These are phyloP conservation scores for Pungitius pungitius DNA, from an alignment of 2,113 vertebrate species.

Conservation along the genomic window DNA sequence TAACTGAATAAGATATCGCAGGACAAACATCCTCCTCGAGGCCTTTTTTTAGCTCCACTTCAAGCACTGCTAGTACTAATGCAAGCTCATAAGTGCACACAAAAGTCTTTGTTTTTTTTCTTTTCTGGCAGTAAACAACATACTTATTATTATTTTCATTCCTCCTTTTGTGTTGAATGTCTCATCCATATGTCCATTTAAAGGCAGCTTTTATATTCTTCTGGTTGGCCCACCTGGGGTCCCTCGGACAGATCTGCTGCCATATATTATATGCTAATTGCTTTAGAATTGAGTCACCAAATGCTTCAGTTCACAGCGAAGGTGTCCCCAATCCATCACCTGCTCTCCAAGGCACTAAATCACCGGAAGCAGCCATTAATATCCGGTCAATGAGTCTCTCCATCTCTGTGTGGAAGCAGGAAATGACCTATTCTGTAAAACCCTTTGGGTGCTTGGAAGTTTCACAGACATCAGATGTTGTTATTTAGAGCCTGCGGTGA, in stretches of 20 bases:
- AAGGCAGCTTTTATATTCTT: constrained; percentile 21
- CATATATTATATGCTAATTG: constrained; percentile 46
- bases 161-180: constrained; percentile 24
- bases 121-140: too few relatives aligned
- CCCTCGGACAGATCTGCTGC: constrained; percentile 17
- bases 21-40: not conserved
- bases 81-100: not conserved
- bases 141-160: not conserved
- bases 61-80: not conserved
- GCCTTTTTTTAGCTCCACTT: not conserved
- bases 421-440: constrained; percentile 48
- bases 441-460: constrained; percentile 20
- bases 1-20: not conserved
- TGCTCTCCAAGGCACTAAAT: constrained; percentile 45
- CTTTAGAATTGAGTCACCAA: constrained; percentile 48
- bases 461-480: constrained; percentile 20
- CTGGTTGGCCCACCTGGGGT: constrained; percentile 33
- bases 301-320: constrained; percentile 56
- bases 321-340: constrained; percentile 66
- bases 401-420: constrained; percentile 29
- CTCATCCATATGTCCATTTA: constrained; percentile 29
- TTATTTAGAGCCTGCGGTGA: constrained; percentile 25
- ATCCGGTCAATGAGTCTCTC: constrained; percentile 57
- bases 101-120: too few relatives aligned
- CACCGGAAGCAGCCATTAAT: constrained; percentile 60